These are phyloP conservation scores for Pelvicachromis taeniatus DNA, from an alignment of 2,113 vertebrate genomes.

Conservation along the genomic window DNA sequence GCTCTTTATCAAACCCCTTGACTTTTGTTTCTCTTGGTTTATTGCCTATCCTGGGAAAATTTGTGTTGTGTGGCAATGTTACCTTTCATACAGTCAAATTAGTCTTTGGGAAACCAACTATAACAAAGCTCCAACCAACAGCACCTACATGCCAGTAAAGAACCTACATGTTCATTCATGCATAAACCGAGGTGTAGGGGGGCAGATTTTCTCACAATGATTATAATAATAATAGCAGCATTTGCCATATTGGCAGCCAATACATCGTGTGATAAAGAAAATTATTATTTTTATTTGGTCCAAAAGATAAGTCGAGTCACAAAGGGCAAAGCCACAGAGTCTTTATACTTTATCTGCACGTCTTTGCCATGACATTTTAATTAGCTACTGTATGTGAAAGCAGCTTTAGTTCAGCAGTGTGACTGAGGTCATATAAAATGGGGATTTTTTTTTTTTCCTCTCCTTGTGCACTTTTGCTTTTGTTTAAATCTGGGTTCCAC, in stretches of 20 bases:
- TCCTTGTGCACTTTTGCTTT: slow-evolving; percentile 17
- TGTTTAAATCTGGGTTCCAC: slow-evolving; percentile 5
- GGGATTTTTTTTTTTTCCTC: slow-evolving; percentile 29
- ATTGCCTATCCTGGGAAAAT: background rate
- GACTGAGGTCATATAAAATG: slow-evolving; percentile 32
- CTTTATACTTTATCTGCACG: background rate
- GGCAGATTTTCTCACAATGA: background rate
- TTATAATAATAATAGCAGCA: slow-evolving; percentile 19
- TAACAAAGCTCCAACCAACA: background rate
- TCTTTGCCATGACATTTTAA: slow-evolving; percentile 24
- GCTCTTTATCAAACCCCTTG: background rate
- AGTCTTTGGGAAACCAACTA: background rate
- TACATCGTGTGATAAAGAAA: background rate
- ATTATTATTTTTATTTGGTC: slow-evolving; percentile 26
- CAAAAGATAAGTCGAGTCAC: background rate
- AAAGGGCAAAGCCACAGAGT: background rate
- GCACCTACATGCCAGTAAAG: background rate
- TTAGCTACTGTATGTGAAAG: slow-evolving; percentile 41
- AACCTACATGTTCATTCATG: slow-evolving; percentile 1
- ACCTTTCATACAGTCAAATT: background rate
- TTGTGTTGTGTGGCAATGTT: background rate
- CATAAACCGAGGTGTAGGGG: background rate
- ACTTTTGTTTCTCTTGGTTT: background rate
- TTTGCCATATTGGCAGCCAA: background rate
- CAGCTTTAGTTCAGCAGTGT: slow-evolving; percentile 45